Base-by-base conservation (phyloP, 2,113 vertebrate genomes). In the Petroica traversi region DNA sequence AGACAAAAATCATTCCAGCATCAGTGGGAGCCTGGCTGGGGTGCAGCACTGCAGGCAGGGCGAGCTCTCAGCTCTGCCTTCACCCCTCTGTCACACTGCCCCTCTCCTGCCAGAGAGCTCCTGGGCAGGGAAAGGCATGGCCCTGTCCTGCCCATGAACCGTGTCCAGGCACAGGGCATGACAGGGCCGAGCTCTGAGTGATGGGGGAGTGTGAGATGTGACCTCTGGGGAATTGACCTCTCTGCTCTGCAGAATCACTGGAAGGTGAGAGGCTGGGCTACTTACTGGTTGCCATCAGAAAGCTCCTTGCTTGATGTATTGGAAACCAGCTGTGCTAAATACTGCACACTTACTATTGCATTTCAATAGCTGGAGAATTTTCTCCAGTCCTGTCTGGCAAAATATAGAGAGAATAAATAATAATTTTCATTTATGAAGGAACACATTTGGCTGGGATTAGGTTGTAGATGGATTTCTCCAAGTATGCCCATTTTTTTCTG, bases 71-170 rank as follows among this genome's bases (percentile, higher is more conserved):
- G 24, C 5, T 0, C 72, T 40, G 16, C 8, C 46, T 28, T 40
- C 24, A 36, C 12, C n/a, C 24, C 9, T 6, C 58, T 8, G 0
- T 0, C 4, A 9, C 11, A 16, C 15, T 1, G 8, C 26, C 14
- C 12, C 23, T 9, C 34, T 64, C 18, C 29, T 15, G 33, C 24
- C 18, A 2, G 15, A 6, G 33, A 73, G 63, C 19, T 14, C 54
- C 26, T 2, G 23, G 13, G n/a, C 36, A 69, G 40, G 19, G n/a
- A 31, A 26, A 16, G 36, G 51, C 66, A 31, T 1, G 34, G 48
- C n/a, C 12, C 2, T 10, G 29, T 9, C 38, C 8, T 1, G 6
- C 14, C 19, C 28, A 25, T 3, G 4, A 23, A 9, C 38, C 16
- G 6, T 31, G n/a, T 19, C 59, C 59, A 57, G 59, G 34, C n/a